These are phyloP conservation scores for Taenaris catops DNA, from an alignment of 2,888 invertebrate species.

Conservation along the genomic window DNA sequence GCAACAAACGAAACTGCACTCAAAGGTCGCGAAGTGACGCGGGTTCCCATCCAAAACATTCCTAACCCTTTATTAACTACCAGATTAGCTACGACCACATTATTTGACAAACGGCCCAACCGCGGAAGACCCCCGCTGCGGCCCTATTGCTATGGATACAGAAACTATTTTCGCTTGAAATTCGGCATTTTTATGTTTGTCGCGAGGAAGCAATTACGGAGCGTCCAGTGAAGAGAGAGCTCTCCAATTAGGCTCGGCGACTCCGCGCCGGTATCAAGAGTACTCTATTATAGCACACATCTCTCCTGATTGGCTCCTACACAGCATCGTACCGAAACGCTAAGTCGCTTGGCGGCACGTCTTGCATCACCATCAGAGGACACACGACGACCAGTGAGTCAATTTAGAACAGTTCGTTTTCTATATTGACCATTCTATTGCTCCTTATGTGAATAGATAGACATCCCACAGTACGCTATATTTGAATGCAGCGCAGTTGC, in stretches of 20 bases:
- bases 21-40: slow-evolving; percentile 25
- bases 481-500: no score
- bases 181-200: slow-evolving; percentile 30
- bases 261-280: no score
- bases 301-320: no score
- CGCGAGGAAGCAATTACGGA: slow-evolving; percentile 60
- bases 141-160: slow-evolving; percentile 26
- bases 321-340: no score
- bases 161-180: slow-evolving; percentile 32
- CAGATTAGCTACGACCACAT: slow-evolving; percentile 47
- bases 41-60: slow-evolving; percentile 32
- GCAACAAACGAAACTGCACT: background rate
- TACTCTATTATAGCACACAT: no score
- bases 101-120: slow-evolving; percentile 36
- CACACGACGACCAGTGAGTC: no score
- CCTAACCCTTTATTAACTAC: slow-evolving; percentile 38
- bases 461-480: no score
- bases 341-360: no score
- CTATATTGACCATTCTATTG: no score
- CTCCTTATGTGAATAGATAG: no score
- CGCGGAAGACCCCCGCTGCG: slow-evolving; percentile 4
- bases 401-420: no score
- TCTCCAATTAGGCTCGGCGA: slow-evolving; percentile 24
- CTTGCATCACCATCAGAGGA: no score
- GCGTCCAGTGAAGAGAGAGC: slow-evolving; percentile 40